Evolutionary conservation across 1,140 invertebrate species (phyloP).

Genomic region (Zaprionus ornatus): DNA sequence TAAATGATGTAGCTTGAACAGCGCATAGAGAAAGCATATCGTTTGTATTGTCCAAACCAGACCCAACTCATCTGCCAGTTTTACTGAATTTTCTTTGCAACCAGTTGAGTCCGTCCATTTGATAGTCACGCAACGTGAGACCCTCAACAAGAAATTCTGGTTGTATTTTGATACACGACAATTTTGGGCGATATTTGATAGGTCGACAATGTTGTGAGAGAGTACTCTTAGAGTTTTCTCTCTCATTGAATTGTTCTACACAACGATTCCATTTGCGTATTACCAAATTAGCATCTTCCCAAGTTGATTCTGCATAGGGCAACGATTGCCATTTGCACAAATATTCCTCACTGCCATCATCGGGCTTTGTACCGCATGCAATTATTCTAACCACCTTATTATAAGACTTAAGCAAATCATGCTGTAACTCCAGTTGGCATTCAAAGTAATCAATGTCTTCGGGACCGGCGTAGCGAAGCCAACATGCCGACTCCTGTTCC

Average conservation of each 20-base stretch:
- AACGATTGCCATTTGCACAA: constrained; percentile 99
- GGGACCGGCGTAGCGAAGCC: constrained; percentile 93
- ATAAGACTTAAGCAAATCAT: constrained; percentile 95
- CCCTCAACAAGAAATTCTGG: constrained; percentile 93
- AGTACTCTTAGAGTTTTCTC: constrained; percentile 94
- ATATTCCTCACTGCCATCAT: constrained; percentile 93
- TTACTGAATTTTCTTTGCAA: constrained; percentile 99
- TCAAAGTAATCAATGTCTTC: constrained; percentile 99
- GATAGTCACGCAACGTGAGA: constrained; percentile 95
- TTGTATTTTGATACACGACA: constrained; percentile 94
- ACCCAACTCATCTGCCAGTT: constrained; percentile 99
- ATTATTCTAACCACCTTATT: constrained; percentile 97
- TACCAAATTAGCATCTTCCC: constrained; percentile 96
- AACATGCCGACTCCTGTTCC: constrained; percentile 93
- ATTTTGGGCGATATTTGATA: constrained; percentile 95
- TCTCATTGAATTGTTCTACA: constrained; percentile 92
- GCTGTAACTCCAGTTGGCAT: constrained; percentile 96
- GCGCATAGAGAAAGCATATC: constrained; percentile 96
- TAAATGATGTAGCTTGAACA: constrained; percentile 95
- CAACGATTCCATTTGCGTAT: constrained; percentile 92
- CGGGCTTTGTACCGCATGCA: constrained; percentile 87
- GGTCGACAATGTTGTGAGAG: constrained; percentile 94
- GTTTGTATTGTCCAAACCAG: constrained; percentile 95
- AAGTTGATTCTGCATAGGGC: constrained; percentile 98
- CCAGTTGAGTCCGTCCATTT: constrained; percentile 99